These are phyloP conservation scores for Rambutsinella grinnellia DNA, from an alignment of 2,888 invertebrate genomes.

Conservation along the genomic window DNA sequence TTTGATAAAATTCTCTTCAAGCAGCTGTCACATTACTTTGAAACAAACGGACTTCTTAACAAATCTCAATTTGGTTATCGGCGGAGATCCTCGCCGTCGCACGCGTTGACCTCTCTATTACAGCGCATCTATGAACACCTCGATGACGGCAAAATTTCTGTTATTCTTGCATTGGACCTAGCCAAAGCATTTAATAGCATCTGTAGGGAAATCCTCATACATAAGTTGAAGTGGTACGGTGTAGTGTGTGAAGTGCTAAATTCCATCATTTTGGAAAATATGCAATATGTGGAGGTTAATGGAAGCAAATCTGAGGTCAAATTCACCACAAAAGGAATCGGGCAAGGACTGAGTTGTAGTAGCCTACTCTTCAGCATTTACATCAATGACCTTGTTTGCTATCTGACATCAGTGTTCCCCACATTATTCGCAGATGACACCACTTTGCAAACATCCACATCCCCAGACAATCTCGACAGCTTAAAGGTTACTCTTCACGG, in stretches of 20 bases:
- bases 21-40: constrained; percentile 24
- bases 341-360: constrained; percentile 4
- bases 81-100: constrained; percentile 7
- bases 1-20: constrained; percentile 27
- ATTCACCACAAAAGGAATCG: constrained; percentile 7
- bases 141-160: constrained; percentile 33
- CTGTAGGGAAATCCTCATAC: constrained; percentile 14
- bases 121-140: constrained; percentile 29
- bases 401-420: neutral
- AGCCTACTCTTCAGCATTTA: constrained; percentile 4
- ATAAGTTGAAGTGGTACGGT: constrained; percentile 36
- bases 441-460: neutral
- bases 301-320: neutral
- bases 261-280: constrained; percentile 5
- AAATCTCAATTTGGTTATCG: constrained; percentile 40
- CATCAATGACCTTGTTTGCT: constrained; percentile 18
- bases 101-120: constrained; percentile 15
- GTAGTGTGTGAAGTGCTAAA: constrained; percentile 22
- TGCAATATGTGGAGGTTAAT: neutral
- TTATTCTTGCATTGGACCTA: constrained; percentile 30
- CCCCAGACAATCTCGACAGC: neutral
- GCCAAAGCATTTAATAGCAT: constrained; percentile 37
- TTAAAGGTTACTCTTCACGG: neutral
- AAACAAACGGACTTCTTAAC: constrained; percentile 20
- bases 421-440: constrained; percentile 34